phyloP scores from a whole-genome alignment of 2,797 vertebrate species.

The Okamejei kenojei region DNA sequence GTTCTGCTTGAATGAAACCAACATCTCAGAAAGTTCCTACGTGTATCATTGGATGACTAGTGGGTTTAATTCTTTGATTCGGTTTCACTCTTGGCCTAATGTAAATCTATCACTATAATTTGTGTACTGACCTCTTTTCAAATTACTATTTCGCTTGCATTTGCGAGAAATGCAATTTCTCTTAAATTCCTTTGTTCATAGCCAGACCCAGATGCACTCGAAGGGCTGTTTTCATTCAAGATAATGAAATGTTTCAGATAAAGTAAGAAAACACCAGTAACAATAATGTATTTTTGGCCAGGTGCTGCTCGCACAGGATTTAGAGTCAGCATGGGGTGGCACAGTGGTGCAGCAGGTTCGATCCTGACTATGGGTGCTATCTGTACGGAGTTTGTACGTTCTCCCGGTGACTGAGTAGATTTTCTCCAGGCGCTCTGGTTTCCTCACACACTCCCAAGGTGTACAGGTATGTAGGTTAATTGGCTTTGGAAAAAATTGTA shows the following conservation, averaged over 20 bases:
- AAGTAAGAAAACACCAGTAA: background rate
- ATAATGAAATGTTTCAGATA: background rate
- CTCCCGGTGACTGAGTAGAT: no score
- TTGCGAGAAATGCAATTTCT: background rate
- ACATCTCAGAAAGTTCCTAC: background rate
- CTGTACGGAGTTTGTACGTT: no score
- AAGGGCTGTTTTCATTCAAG: conserved; percentile 11
- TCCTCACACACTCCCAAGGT: no score
- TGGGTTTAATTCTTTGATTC: background rate
- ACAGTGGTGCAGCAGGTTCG: no score
- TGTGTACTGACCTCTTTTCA: background rate
- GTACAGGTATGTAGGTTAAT: no score
- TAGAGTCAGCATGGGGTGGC: background rate
- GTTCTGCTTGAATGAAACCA: background rate
- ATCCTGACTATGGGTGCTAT: no score
- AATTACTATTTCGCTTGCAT: no score
- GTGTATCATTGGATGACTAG: background rate
- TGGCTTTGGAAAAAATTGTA: no score
- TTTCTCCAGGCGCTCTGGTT: no score
- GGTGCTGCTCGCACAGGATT: no score
- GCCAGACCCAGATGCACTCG: background rate
- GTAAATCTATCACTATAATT: background rate
- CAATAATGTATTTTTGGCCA: background rate
- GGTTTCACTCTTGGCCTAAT: background rate
- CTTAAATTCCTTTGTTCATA: background rate